Conservation (phyloP, 2,888 invertebrate species). For the Cantharis flavilabris region DNA sequence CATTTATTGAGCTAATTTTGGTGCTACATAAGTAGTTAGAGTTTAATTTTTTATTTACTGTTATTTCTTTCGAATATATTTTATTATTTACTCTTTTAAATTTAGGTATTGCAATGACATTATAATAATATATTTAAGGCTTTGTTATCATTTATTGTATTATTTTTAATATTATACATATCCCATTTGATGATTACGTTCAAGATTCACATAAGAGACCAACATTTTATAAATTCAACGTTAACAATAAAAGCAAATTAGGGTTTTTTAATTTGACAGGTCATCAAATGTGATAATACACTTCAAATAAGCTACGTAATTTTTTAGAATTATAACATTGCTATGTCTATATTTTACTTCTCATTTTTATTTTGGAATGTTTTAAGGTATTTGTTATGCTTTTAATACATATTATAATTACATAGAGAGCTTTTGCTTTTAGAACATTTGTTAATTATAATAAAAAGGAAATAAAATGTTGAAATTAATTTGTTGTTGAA, state of each 20-base stretch:
- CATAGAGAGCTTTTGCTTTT: conserved; percentile 52
- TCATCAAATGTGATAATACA: not conserved
- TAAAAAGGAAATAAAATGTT: conserved; percentile 26
- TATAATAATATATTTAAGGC: conserved; percentile 12
- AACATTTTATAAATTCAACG: not conserved
- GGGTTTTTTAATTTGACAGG: not conserved
- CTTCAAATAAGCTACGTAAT: conserved; percentile 23
- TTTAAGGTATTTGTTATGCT: conserved; percentile 48
- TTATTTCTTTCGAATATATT: conserved; percentile 18
- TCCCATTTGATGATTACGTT: not conserved
- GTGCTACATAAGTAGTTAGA: conserved; percentile 53
- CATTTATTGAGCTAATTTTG: conserved; percentile 55
- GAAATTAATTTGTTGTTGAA: not conserved
- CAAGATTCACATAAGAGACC: not conserved
- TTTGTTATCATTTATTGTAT: conserved; percentile 22
- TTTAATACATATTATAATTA: conserved; percentile 38
- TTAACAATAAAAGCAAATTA: not conserved
- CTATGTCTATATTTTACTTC: conserved; percentile 42
- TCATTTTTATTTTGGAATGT: conserved; percentile 50
- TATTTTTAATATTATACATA: conserved; percentile 19
- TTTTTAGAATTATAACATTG: conserved; percentile 36
- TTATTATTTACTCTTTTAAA: conserved; percentile 8
- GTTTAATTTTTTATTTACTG: conserved; percentile 35
- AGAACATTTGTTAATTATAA: conserved; percentile 49
- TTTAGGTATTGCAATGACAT: conserved; percentile 9